phyloP scores from a whole-genome alignment of 2,797 vertebrate species.

The Spheniscus humboldti region DNA sequence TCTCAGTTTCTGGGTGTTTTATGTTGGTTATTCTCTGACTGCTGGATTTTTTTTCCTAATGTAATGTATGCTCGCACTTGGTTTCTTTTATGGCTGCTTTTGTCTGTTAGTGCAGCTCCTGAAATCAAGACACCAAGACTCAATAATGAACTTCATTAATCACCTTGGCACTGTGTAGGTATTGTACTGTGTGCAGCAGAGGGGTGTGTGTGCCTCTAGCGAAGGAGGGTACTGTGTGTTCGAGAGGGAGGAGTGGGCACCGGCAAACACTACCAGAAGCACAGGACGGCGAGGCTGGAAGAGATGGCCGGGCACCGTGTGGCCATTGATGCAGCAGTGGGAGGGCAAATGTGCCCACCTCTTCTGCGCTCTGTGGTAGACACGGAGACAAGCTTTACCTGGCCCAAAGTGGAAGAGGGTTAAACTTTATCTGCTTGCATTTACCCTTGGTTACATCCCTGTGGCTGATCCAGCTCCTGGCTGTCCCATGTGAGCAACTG shows the following conservation, averaged over 20 bases:
- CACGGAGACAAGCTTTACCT: not conserved
- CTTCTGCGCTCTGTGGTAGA: not conserved
- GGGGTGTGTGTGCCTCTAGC: fast-evolving
- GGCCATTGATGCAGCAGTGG: not conserved
- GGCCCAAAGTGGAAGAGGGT: not conserved
- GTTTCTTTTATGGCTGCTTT: not conserved
- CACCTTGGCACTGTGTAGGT: not conserved
- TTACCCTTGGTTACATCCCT: not conserved
- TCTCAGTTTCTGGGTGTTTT: not conserved
- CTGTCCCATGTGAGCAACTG: not conserved
- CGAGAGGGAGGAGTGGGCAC: not conserved
- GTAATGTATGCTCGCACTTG: not conserved
- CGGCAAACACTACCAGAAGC: fast-evolving
- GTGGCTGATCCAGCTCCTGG: not conserved
- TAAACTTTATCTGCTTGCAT: not conserved
- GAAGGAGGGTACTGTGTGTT: fast-evolving
- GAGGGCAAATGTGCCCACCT: not conserved
- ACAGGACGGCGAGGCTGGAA: fast-evolving
- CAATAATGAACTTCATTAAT: not conserved
- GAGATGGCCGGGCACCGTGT: fast-evolving
- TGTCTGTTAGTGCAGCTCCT: not conserved
- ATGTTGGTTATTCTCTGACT: not conserved
- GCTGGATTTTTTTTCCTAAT: not conserved
- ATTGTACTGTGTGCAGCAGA: fast-evolving
- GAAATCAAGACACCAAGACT: not conserved